Conservation (phyloP, 2,888 invertebrate genomes). For the Pherbina coryleti region DNA sequence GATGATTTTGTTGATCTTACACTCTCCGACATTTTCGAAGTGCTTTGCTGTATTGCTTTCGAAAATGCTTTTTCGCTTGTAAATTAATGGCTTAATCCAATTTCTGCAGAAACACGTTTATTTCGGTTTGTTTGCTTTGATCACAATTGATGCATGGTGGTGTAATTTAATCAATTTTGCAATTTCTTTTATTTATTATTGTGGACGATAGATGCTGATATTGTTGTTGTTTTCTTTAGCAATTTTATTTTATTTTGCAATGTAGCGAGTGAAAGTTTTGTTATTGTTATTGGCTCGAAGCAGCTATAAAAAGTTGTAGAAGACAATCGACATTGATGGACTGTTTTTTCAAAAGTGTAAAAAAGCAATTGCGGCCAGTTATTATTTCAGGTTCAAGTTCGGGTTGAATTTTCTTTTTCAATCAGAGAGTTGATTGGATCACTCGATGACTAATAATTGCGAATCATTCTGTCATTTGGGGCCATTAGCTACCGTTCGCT, state of each 20-base stretch:
- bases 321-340: neutral
- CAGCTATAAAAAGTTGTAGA: neutral
- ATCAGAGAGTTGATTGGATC: neutral
- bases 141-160: neutral
- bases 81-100: neutral
- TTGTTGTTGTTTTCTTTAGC: constrained; percentile 17
- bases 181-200: constrained; percentile 21
- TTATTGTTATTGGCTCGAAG: neutral
- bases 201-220: neutral
- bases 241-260: constrained; percentile 3
- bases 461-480: no score
- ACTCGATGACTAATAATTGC: no score
- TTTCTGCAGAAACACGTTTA: neutral
- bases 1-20: constrained; percentile 55
- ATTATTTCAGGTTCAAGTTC: constrained; percentile 19
- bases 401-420: constrained; percentile 6
- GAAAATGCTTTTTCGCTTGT: neutral
- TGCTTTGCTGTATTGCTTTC: neutral
- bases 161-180: constrained; percentile 30
- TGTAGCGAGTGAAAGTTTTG: constrained; percentile 28
- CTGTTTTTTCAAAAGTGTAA: neutral
- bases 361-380: neutral
- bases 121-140: constrained; percentile 1
- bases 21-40: constrained; percentile 63
- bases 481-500: no score